Conservation (phyloP, 2,888 invertebrate genomes). For the Monopis laevigella region DNA sequence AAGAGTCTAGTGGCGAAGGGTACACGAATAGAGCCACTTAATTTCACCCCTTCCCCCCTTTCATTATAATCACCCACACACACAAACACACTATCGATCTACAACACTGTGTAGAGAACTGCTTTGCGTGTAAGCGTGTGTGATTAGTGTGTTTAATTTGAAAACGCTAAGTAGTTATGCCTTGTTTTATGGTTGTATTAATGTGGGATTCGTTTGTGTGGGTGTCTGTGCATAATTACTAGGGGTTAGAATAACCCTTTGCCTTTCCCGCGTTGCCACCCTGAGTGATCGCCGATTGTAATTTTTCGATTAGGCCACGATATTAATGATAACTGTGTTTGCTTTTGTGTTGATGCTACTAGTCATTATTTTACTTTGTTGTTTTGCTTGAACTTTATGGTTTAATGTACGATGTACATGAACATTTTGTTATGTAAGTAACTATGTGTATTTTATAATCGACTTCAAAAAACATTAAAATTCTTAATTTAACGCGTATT, state of each 20-base stretch:
- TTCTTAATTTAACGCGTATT: no score
- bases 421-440: no score
- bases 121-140: conserved; percentile 48
- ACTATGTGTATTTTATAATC: no score
- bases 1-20: conserved; percentile 31
- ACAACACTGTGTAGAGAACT: conserved; percentile 35
- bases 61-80: conserved; percentile 61
- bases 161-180: conserved; percentile 65
- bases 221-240: conserved; percentile 45
- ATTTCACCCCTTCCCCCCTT: conserved; percentile 62
- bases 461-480: no score
- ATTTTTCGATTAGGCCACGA: conserved; percentile 27
- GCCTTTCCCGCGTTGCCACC: conserved; percentile 34
- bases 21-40: conserved; percentile 62
- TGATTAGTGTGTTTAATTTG: conserved; percentile 69
- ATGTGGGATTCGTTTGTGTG: conserved; percentile 25
- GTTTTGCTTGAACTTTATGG: no score
- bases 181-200: conserved; percentile 55
- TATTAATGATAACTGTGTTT: no score
- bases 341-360: no score
- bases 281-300: conserved; percentile 49
- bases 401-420: no score
- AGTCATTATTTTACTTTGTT: no score
- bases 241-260: conserved; percentile 53
- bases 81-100: conserved; percentile 58